Evolutionary conservation across 2,888 invertebrate species (phyloP).

Genomic region (Campoplex nolae): DNA sequence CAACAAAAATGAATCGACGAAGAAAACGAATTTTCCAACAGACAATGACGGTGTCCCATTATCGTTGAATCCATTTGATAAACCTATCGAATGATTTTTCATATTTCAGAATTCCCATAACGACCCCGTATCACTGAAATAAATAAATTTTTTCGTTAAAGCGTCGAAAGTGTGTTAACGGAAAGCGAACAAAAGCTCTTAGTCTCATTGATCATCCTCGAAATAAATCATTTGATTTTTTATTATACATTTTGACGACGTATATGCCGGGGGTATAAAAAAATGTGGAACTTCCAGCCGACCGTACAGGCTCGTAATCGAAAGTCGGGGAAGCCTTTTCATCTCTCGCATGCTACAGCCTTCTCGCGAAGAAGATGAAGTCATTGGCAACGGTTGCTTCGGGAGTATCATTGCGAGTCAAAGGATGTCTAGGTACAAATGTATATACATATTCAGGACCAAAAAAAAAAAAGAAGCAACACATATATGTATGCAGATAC

Average conservation of each 20-base stretch:
- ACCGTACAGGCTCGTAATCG: neutral
- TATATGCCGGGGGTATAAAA: neutral
- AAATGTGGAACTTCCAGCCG: neutral
- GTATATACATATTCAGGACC: neutral
- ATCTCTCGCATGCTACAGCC: slow-evolving; percentile 14
- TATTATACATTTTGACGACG: neutral
- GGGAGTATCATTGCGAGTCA: slow-evolving; percentile 45
- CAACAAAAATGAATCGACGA: too few species aligned
- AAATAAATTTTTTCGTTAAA: neutral
- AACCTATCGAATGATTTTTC: neutral
- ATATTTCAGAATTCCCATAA: neutral
- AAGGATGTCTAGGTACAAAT: slow-evolving; percentile 5
- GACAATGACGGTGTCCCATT: neutral
- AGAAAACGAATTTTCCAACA: neutral
- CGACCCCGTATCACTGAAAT: neutral
- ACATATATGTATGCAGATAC: slow-evolving; percentile 34
- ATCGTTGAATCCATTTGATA: neutral
- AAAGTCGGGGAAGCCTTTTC: slow-evolving; percentile 1
- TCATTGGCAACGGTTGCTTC: slow-evolving; percentile 35
- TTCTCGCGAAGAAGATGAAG: slow-evolving; percentile 45
- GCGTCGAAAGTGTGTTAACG: too few species aligned
- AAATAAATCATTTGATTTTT: neutral
- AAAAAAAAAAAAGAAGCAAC: slow-evolving; percentile 5
- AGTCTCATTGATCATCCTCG: neutral
- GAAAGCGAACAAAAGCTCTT: neutral